A percentile compares a stretch with the other conserved stretches of the same genome.
These are phyloP conservation scores for Pygmarrhopalites habei DNA, from an alignment of 1,140 invertebrate genomes.

Conservation along the genomic window DNA sequence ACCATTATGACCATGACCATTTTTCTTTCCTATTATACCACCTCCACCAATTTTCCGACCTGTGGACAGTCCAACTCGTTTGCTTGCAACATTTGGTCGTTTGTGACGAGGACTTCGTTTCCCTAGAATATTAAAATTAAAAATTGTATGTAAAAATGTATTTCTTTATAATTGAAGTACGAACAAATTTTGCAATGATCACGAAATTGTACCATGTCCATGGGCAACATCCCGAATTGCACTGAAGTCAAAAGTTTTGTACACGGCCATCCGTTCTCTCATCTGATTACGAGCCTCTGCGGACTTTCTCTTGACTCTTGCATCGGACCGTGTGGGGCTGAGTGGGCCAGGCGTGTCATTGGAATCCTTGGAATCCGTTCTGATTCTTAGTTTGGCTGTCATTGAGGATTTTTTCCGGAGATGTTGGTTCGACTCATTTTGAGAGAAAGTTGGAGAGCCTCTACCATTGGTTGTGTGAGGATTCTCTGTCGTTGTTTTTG, in stretches of 20 bases:
- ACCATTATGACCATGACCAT: not conserved
- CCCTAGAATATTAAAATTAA: constrained; percentile 37
- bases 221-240: constrained; percentile 1
- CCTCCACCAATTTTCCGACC: constrained; percentile 42
- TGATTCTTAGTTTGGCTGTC: not conserved
- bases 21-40: constrained; percentile 29
- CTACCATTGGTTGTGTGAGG: too few relatives aligned
- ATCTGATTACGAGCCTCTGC: not conserved
- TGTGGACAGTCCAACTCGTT: constrained; percentile 30
- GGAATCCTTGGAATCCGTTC: not conserved
- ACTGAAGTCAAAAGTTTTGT: constrained; percentile 38
- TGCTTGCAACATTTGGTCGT: constrained; percentile 31
- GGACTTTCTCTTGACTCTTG: not conserved
- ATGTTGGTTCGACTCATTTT: too few relatives aligned
- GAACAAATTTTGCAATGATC: too few relatives aligned
- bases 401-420: not conserved
- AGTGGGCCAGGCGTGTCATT: not conserved
- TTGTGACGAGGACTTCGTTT: constrained; percentile 42
- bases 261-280: constrained; percentile 12
- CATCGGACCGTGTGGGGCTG: not conserved
- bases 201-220: not conserved
- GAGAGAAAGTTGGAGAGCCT: too few relatives aligned
- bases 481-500: not conserved
- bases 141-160: too few relatives aligned
- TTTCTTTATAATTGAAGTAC: too few relatives aligned